A percentile compares a stretch with the other conserved stretches of the same genome.
Conservation (phyloP, 2,113 vertebrate genomes). For the Microtus richardsoni region DNA sequence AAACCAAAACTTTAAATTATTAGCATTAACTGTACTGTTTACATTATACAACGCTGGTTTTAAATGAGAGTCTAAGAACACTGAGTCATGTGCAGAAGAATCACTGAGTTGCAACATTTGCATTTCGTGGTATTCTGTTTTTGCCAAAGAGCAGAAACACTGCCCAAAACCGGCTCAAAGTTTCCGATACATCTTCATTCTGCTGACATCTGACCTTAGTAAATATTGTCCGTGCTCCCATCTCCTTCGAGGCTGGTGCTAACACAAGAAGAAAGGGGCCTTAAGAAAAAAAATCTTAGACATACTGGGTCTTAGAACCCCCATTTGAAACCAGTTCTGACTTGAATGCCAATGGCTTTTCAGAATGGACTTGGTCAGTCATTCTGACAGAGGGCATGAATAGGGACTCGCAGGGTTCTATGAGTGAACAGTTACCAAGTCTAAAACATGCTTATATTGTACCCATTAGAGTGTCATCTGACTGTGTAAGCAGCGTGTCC, state of each 20-base stretch:
- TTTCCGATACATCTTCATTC: neutral
- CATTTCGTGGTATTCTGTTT: neutral
- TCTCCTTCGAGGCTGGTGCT: neutral
- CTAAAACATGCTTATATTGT: neutral
- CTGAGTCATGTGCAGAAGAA: neutral
- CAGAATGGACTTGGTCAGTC: neutral
- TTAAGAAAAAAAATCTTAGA: neutral
- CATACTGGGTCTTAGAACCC: neutral
- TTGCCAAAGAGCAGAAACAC: neutral
- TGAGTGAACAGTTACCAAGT: neutral
- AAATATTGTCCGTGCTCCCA: neutral
- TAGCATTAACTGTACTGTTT: conserved; percentile 12
- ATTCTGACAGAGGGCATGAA: neutral
- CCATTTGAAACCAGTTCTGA: conserved; percentile 9
- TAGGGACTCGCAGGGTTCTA: neutral
- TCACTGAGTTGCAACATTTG: neutral
- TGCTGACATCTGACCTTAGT: neutral
- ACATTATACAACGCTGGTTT: neutral
- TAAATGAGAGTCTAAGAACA: neutral
- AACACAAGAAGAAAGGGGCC: neutral
- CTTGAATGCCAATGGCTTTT: neutral
- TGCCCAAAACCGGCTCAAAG: neutral
- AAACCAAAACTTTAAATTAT: conserved; percentile 28
- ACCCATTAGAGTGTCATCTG: neutral
- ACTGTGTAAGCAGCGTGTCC: rapidly evolving